Percentiles rank a stretch among this genome's conserved stretches.
Conservation (phyloP, 2,888 invertebrate species). For the Tipula lateralis region DNA sequence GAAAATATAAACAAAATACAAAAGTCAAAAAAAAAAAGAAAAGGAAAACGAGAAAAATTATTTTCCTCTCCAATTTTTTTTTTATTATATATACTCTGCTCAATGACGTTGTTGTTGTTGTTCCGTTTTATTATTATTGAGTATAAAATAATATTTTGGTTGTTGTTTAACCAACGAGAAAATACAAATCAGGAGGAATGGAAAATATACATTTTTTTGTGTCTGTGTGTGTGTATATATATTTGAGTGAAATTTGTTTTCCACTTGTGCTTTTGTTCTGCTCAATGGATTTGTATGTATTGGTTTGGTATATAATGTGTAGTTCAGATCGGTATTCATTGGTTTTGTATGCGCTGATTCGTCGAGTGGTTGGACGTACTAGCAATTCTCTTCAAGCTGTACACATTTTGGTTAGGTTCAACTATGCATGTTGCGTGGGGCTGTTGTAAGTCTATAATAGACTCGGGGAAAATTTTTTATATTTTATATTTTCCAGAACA, state of each 20-base stretch:
- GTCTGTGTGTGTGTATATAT: too few relatives aligned
- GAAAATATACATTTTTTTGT: too few relatives aligned
- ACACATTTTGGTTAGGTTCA: neutral
- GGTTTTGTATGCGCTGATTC: neutral
- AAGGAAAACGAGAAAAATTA: neutral
- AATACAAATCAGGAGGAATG: neutral
- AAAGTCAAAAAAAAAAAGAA: neutral
- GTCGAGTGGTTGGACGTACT: neutral
- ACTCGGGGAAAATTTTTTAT: neutral
- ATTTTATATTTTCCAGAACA: neutral
- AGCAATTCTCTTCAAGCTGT: neutral
- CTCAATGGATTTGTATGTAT: neutral
- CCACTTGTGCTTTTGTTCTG: neutral
- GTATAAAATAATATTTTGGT: neutral
- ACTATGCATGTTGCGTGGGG: neutral
- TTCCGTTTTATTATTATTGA: neutral
- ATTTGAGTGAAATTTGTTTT: neutral
- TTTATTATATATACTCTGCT: neutral
- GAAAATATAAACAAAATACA: slow-evolving; percentile 9
- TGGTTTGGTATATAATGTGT: neutral
- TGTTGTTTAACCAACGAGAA: slow-evolving; percentile 4
- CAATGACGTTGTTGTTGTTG: neutral
- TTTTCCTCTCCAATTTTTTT: neutral
- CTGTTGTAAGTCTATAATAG: neutral
- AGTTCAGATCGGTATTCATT: neutral